Evolutionary conservation across 2,888 invertebrate species (phyloP).

Genomic region (Tenthredo scrophulariae): DNA sequence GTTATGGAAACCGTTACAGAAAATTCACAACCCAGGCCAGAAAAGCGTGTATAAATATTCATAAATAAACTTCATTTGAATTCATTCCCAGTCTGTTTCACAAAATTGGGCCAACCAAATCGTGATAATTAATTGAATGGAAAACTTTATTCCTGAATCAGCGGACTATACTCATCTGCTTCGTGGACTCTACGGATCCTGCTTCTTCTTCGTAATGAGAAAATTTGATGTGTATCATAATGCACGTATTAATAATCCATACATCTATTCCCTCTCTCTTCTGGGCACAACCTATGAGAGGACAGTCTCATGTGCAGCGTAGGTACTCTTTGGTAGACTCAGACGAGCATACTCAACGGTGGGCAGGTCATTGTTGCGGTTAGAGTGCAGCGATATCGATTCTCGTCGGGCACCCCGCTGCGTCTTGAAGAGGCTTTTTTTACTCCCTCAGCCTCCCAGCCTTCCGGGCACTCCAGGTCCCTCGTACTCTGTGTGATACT

Average conservation of each 20-base stretch:
- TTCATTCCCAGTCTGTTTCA: background rate
- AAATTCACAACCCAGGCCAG: background rate
- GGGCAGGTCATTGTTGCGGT: conserved; percentile 52
- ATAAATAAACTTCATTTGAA: background rate
- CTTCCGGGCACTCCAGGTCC: conserved; percentile 45
- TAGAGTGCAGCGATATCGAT: conserved; percentile 49
- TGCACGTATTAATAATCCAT: conserved; percentile 18
- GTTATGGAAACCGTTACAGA: background rate
- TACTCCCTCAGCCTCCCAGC: background rate
- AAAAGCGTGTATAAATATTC: background rate
- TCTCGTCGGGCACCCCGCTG: conserved; percentile 17
- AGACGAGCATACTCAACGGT: conserved; percentile 38
- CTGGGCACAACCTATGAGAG: background rate
- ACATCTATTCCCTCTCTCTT: background rate
- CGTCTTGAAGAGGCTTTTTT: conserved; percentile 41
- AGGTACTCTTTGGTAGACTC: conserved; percentile 45
- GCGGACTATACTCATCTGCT: background rate
- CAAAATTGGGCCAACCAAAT: background rate
- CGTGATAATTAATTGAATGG: background rate
- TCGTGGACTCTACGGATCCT: background rate
- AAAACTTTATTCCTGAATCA: background rate
- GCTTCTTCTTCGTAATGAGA: background rate
- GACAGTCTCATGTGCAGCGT: conserved; percentile 22
- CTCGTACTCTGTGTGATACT: conserved; percentile 13
- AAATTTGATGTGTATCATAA: background rate